These are phyloP conservation scores for Hiodon tergisus DNA, from an alignment of 2,113 vertebrate species.

Conservation along the genomic window DNA sequence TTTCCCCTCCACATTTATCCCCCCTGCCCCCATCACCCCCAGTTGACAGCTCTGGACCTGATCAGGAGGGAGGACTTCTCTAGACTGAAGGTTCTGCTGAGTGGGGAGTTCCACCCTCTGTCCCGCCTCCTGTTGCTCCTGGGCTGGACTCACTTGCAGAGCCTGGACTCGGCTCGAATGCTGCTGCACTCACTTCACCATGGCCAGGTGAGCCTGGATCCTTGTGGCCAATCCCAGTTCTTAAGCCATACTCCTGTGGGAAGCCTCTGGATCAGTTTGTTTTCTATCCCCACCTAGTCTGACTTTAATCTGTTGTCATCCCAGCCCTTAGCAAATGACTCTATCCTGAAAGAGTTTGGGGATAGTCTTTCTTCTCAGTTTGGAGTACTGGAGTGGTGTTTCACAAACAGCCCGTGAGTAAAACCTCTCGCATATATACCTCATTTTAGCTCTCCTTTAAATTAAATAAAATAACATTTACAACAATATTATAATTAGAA, in stretches of 20 bases:
- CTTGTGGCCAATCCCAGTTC: neutral
- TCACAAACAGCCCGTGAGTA: conserved; percentile 72
- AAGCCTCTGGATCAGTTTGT: neutral
- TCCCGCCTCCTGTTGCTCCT: conserved; percentile 81
- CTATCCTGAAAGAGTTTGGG: conserved; percentile 79
- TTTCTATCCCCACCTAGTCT: neutral
- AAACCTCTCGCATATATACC: neutral
- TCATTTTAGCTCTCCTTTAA: neutral
- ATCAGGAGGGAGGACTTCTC: conserved; percentile 82
- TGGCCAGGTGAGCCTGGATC: conserved; percentile 63
- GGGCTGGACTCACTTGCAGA: conserved; percentile 87
- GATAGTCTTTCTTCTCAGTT: conserved; percentile 77
- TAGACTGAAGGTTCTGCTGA: conserved; percentile 66
- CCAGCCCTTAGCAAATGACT: conserved; percentile 68
- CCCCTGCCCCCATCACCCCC: conserved; percentile 9
- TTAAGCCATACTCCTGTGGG: neutral
- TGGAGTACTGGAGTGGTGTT: conserved; percentile 85
- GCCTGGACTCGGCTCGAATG: conserved; percentile 71
- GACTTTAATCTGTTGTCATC: neutral
- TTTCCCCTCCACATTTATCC: neutral
- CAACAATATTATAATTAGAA: neutral
- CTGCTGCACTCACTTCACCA: conserved; percentile 77
- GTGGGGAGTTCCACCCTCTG: conserved; percentile 79
- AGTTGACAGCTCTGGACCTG: conserved; percentile 87
- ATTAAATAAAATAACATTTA: no score